Conservation (phyloP, 1,140 invertebrate genomes). For the Drepana arcuata region DNA sequence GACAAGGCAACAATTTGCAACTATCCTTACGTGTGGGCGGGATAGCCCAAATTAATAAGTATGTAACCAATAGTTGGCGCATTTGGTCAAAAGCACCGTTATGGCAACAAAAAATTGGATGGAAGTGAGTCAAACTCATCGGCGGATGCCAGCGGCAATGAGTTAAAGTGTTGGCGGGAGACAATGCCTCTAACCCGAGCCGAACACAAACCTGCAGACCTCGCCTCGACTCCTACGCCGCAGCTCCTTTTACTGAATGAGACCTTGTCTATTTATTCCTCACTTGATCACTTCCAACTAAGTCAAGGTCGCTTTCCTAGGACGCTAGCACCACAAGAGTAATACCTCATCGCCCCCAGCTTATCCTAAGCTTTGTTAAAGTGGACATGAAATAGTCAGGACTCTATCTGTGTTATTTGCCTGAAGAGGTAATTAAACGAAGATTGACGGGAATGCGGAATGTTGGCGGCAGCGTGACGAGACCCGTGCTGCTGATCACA, state of each 20-base stretch:
- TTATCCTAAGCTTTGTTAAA: too few species aligned
- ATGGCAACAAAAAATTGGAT: conserved; percentile 15
- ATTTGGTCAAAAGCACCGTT: conserved; percentile 10
- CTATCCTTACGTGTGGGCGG: conserved; percentile 1
- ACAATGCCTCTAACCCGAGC: conserved; percentile 50
- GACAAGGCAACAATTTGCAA: background rate
- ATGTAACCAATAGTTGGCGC: too few species aligned
- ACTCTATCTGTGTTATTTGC: too few species aligned
- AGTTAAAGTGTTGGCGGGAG: conserved; percentile 53
- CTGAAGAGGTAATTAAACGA: too few species aligned
- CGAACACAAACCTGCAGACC: conserved; percentile 50
- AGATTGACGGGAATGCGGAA: too few species aligned
- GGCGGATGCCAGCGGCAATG: conserved; percentile 36
- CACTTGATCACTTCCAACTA: conserved; percentile 12
- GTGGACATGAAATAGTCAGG: too few species aligned
- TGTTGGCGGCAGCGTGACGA: too few species aligned
- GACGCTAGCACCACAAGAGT: too few species aligned
- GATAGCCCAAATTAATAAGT: conserved; percentile 10
- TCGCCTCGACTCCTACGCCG: conserved; percentile 68
- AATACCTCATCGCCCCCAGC: too few species aligned
- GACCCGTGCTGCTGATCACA: too few species aligned
- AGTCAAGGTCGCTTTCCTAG: background rate
- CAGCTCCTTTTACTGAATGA: conserved; percentile 47
- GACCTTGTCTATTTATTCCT: conserved; percentile 25
- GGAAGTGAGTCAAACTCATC: conserved; percentile 27